phyloP scores from a whole-genome alignment of 2,113 vertebrate genomes.

The Lutjanus erythropterus region DNA sequence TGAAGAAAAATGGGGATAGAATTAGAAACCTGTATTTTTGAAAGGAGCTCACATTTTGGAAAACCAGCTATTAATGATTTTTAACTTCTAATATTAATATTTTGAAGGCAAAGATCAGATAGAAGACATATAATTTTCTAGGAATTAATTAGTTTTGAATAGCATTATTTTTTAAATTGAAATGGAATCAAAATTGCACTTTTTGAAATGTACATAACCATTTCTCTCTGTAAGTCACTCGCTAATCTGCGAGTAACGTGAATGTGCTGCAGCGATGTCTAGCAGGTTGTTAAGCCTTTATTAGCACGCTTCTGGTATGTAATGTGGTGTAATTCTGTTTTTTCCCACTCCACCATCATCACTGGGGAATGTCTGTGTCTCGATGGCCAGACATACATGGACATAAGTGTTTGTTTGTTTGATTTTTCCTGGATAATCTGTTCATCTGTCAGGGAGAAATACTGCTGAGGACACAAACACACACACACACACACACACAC shows the following conservation, averaged over 20 bases:
- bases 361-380: constrained; percentile 26
- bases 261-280: neutral
- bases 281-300: neutral
- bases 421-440: neutral
- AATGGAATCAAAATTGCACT: neutral
- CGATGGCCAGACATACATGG: constrained; percentile 4
- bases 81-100: too few relatives aligned
- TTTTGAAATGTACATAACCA: neutral
- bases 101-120: too few relatives aligned
- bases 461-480: neutral
- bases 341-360: neutral
- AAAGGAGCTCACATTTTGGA: neutral
- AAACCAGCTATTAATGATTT: too few relatives aligned
- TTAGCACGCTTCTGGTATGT: neutral
- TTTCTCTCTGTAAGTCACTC: neutral
- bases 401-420: neutral
- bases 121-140: neutral
- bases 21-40: too few relatives aligned
- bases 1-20: neutral
- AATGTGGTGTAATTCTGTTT: constrained; percentile 3
- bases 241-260: neutral
- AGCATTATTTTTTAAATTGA: too few relatives aligned
- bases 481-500: too few relatives aligned
- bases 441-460: neutral
- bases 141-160: neutral